Evolutionary conservation across 1,140 invertebrate species (phyloP), one percentile per base, ranked within the genome.

Genomic region (Drosophila nannoptera): DNA sequence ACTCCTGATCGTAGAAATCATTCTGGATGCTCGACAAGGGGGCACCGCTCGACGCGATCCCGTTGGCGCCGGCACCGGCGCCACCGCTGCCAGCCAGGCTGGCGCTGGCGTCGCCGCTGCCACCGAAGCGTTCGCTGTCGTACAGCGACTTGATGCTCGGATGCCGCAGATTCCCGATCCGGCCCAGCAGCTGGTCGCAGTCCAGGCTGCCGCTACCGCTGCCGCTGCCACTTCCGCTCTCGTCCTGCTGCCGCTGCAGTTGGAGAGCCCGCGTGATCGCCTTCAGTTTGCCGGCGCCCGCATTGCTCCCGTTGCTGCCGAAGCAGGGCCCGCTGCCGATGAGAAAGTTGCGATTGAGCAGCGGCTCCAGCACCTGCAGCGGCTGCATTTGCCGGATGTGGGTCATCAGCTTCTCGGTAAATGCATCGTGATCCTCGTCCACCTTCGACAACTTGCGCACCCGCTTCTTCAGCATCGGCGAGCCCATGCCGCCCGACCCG

Each of bases 1-100:
- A 98, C 90, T 98, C 97, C 91, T 97, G 96, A 90, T 97, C 96
- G 78, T 98, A 98, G 88, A 97, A 98, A 4, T 96, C 96, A 88
- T 96, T 91, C 80, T 96, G 95, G n/a, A 95, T 96, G 4, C 94
- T 94, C 12, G 92, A 80, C 11, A 87, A 29, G 0, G 74, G 35
- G 9, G 54, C 45, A 4, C 49, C 59, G 12, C 14, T 43, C 12
- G 38, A 40, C 0, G 3, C 50, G 90, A 31, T n/a, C 31, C 7
- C 14, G n/a, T 6, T 16, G n/a, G n/a, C n/a, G n/a, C n/a, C n/a
- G n/a, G n/a, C n/a, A n/a, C n/a, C n/a, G n/a, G n/a, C n/a, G 64
- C 29, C 5, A 54, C 2, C 0, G 65, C 38, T 7, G 31, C 3
- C 0, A 46, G 16, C 4, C 49, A 12, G 0, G 48, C 32, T 0